These are phyloP conservation scores for Eubasilissa splendida DNA, from an alignment of 2,888 invertebrate species.

Conservation along the genomic window DNA sequence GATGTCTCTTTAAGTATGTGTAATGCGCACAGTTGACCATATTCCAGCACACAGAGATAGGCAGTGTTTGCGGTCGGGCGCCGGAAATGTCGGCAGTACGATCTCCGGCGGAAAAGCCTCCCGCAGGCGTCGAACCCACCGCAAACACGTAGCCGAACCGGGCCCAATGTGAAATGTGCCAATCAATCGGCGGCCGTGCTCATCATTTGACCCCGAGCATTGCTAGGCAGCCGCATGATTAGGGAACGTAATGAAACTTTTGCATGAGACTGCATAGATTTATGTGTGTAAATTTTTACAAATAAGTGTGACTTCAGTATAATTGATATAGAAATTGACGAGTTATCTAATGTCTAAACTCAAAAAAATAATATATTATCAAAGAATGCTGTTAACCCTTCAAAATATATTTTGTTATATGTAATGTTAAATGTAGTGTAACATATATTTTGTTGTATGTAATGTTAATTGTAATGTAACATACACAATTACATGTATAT, in stretches of 20 bases:
- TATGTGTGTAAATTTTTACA: neutral
- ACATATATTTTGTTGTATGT: too few species aligned
- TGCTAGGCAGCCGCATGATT: neutral
- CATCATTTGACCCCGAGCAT: conserved; percentile 29
- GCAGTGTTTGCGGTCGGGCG: conserved; percentile 34
- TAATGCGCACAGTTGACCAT: neutral
- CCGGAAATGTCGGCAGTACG: conserved; percentile 31
- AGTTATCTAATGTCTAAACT: too few species aligned
- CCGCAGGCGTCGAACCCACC: conserved; percentile 15
- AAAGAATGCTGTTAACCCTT: too few species aligned
- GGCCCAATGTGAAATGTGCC: conserved; percentile 48
- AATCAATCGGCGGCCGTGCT: conserved; percentile 41
- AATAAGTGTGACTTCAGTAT: too few species aligned
- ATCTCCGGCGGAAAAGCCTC: conserved; percentile 30
- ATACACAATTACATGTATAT: too few species aligned
- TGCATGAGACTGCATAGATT: neutral
- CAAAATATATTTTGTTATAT: too few species aligned
- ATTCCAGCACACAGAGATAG: neutral
- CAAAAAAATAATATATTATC: too few species aligned
- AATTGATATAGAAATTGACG: too few species aligned
- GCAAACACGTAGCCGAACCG: conserved; percentile 44
- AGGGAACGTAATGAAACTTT: neutral
- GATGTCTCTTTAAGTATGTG: neutral
- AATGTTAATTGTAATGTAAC: too few species aligned
- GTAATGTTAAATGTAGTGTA: too few species aligned